phyloP scores from a whole-genome alignment of 2,888 invertebrate genomes.

The Pandemis cinnamomeana region DNA sequence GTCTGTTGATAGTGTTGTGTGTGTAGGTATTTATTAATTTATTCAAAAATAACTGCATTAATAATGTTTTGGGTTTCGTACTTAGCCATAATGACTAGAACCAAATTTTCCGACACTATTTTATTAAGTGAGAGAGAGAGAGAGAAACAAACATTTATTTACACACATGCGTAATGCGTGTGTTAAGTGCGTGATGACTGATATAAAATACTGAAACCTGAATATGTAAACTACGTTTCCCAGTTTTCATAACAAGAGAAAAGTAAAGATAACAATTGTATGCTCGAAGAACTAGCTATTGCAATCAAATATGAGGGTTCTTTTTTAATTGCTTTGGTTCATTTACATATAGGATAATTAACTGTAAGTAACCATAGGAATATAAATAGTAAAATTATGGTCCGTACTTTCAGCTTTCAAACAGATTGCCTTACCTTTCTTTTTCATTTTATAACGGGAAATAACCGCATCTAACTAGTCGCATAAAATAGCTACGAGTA shows the following conservation, averaged over 20 bases:
- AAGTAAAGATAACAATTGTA: neutral
- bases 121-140: neutral
- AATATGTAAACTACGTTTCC: neutral
- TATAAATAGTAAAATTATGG: too few relatives aligned
- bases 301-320: neutral
- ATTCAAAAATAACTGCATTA: too few relatives aligned
- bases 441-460: neutral
- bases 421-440: neutral
- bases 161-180: too few relatives aligned
- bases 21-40: too few relatives aligned
- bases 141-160: too few relatives aligned
- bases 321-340: neutral
- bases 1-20: too few relatives aligned
- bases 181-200: neutral
- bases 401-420: too few relatives aligned
- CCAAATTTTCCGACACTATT: too few relatives aligned
- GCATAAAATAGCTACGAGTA: neutral
- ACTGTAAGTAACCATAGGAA: too few relatives aligned
- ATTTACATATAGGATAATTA: neutral
- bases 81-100: too few relatives aligned
- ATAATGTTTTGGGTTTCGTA: too few relatives aligned
- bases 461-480: neutral
- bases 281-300: neutral
- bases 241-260: conserved; percentile 3
- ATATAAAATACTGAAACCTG: neutral